These are phyloP conservation scores for Dryobota labecula DNA, from an alignment of 2,888 invertebrate species.

Conservation along the genomic window DNA sequence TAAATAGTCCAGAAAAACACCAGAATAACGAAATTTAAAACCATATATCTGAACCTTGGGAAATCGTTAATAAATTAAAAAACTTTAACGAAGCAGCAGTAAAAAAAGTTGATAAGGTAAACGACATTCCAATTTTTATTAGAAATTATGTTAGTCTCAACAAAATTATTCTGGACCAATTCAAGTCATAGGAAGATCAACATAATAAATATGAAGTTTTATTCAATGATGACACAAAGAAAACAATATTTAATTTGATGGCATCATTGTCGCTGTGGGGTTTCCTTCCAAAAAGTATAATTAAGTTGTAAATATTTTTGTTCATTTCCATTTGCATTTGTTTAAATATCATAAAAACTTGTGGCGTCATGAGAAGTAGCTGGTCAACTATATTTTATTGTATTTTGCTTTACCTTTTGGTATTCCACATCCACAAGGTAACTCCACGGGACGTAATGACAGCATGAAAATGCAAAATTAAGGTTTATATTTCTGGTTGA, in stretches of 20 bases:
- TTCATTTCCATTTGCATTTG: constrained; percentile 15
- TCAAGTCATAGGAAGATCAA: constrained; percentile 1
- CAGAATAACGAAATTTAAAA: neutral
- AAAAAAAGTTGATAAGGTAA: neutral
- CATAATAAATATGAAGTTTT: constrained; percentile 31
- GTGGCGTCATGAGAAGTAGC: neutral
- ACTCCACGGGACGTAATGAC: neutral
- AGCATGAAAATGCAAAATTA: neutral
- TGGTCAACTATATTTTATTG: neutral
- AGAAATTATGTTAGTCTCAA: neutral
- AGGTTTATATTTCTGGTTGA: neutral
- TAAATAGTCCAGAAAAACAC: neutral
- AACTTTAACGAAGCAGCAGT: neutral
- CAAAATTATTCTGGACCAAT: neutral
- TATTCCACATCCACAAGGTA: neutral
- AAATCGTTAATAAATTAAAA: neutral
- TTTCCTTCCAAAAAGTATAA: constrained; percentile 52
- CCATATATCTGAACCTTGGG: too few relatives aligned
- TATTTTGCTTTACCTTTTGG: neutral
- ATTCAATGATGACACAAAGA: constrained; percentile 37
- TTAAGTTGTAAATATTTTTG: constrained; percentile 42
- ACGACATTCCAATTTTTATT: neutral
- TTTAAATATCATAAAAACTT: constrained; percentile 14
- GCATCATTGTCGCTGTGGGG: constrained; percentile 47
- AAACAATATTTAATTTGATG: constrained; percentile 39